These are phyloP conservation scores for Melopsittacus undulatus DNA, from an alignment of 2,797 vertebrate genomes.

Conservation along the genomic window DNA sequence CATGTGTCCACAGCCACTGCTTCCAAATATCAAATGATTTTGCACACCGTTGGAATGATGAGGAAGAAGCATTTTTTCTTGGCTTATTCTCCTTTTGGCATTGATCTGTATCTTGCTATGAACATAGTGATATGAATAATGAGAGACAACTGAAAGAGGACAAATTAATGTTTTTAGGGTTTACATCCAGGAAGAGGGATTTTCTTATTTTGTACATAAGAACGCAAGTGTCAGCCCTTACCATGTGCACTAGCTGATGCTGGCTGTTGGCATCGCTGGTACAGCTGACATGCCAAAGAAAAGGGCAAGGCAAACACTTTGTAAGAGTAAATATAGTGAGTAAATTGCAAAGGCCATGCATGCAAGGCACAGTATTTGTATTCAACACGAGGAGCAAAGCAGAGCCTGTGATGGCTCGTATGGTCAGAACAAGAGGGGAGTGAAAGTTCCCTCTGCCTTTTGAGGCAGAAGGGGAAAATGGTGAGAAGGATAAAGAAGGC, in stretches of 20 bases:
- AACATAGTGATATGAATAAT: neutral
- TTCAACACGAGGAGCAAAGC: neutral
- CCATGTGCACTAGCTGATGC: neutral
- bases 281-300: neutral
- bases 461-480: neutral
- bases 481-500: neutral
- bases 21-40: neutral
- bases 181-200: neutral
- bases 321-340: neutral
- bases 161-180: neutral
- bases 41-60: accelerated
- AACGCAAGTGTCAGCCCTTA: neutral
- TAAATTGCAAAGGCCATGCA: neutral
- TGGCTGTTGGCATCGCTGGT: neutral
- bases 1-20: accelerated
- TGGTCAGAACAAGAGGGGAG: neutral
- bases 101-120: neutral
- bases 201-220: neutral
- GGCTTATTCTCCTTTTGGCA: neutral
- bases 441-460: neutral
- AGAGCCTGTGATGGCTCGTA: neutral
- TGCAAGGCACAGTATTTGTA: neutral
- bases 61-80: neutral
- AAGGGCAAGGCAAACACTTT: neutral
- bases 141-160: neutral